Evolutionary conservation across 2,797 vertebrate genomes (phyloP).

Genomic region (Gymnocypris eckloni): DNA sequence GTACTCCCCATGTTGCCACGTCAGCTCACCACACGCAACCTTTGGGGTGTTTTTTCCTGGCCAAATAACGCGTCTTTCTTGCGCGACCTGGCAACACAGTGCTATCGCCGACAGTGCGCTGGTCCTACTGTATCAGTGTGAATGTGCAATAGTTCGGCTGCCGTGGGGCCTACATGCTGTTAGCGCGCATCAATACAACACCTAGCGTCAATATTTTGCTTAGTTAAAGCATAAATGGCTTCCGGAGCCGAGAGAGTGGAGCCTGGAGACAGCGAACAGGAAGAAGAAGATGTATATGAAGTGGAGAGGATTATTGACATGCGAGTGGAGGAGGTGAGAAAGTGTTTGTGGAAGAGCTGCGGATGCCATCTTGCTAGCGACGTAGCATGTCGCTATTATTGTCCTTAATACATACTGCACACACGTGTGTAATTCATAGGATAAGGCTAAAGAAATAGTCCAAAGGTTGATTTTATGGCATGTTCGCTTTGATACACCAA

Average conservation of each 20-base stretch:
- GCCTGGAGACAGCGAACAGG: constrained; percentile 83
- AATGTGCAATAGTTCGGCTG: neutral
- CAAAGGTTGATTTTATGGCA: neutral
- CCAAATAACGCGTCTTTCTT: neutral
- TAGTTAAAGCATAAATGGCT: constrained; percentile 62
- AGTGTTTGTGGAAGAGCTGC: constrained; percentile 37
- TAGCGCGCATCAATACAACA: neutral
- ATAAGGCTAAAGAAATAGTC: neutral
- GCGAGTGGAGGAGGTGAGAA: constrained; percentile 87
- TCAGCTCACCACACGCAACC: neutral
- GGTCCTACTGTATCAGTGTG: neutral
- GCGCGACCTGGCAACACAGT: constrained; percentile 4
- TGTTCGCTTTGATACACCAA: neutral
- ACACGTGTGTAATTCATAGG: neutral
- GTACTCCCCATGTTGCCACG: constrained; percentile 19
- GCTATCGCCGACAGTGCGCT: neutral
- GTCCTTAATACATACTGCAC: neutral
- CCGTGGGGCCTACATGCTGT: constrained; percentile 12
- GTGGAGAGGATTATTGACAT: constrained; percentile 96
- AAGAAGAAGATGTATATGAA: constrained; percentile 90
- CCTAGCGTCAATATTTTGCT: neutral
- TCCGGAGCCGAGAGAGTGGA: constrained; percentile 70
- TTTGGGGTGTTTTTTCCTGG: rapidly evolving
- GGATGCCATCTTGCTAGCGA: constrained; percentile 64
- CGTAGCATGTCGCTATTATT: constrained; percentile 28